Evolutionary conservation across 2,888 invertebrate species (phyloP), one percentile per base, ranked within the genome.

Genomic region (Dione juno): DNA sequence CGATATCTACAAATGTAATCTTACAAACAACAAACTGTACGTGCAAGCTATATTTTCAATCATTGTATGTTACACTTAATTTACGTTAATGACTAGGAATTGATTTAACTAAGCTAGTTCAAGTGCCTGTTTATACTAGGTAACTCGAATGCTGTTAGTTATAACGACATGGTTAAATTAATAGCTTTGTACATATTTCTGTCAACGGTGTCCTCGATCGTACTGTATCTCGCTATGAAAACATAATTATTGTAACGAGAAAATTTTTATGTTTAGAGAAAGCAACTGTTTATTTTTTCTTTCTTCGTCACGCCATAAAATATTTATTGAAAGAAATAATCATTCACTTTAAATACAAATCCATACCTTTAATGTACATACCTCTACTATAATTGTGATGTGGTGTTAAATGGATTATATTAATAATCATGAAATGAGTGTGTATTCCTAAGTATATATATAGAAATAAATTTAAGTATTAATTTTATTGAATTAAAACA

Each of bases 221-320:
- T 79, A 75, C 73, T 74, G 73, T 57, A 66, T 69, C 43, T 63
- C 57, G 43, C 69, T n/a, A 69, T 70, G 74, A 66, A 74, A 70
- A 71, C 72, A 59, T 78, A 77, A 77, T 80, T 79, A 80, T 77
- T 74, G 77, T 77, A 77, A 77, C 75, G 78, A 79, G 78, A 76
- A 76, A 78, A 80, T 79, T 77, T 77, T 78, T 79, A 76, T 78
- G 74, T 75, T 70, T 73, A 79, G 80, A 77, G 80, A 82, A 82
- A 82, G 80, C 73, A 72, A 72, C 78, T 71, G 72, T 76, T 69
- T 48, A 28, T 28, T 3, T 75, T 75, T 75, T 73, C 72, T 80
- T 80, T 79, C 79, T 75, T 76, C 77, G 75, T 76, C 74, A 76
- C 74, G 70, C 67, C 68, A 70, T 70, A 57, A 69, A 48, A 71